phyloP scores from a whole-genome alignment of 2,888 invertebrate species.

The Catocala nupta region DNA sequence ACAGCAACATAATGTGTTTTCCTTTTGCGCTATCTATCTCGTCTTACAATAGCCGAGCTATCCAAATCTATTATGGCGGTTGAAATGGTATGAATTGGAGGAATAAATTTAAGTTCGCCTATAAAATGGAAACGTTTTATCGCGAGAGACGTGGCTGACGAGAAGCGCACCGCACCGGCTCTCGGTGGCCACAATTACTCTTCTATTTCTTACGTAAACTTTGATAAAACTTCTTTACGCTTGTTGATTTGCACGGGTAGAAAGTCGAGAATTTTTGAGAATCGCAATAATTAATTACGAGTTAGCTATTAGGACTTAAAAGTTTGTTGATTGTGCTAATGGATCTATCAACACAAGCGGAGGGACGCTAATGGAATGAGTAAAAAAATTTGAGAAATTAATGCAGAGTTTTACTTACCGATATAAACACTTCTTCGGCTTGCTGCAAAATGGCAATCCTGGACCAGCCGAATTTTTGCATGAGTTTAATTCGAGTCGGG shows the following conservation, averaged over 20 bases:
- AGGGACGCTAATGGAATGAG: not conserved
- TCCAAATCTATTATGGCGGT: constrained; percentile 53
- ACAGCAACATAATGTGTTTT: constrained; percentile 44
- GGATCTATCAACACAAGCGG: too few relatives aligned
- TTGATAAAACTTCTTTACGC: constrained; percentile 44
- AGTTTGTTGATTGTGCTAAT: too few relatives aligned
- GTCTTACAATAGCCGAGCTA: constrained; percentile 44
- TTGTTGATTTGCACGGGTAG: constrained; percentile 22
- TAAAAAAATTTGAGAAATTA: not conserved
- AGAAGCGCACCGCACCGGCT: constrained; percentile 51
- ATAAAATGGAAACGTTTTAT: constrained; percentile 63
- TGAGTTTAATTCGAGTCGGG: constrained; percentile 97
- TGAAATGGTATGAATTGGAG: constrained; percentile 41
- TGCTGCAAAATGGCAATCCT: constrained; percentile 99
- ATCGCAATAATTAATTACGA: constrained; percentile 13
- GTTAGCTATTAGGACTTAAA: constrained; percentile 3
- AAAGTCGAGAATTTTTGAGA: constrained; percentile 3
- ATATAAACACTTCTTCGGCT: constrained; percentile 99
- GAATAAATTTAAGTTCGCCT: constrained; percentile 60
- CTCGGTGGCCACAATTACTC: constrained; percentile 58
- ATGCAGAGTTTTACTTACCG: constrained; percentile 86
- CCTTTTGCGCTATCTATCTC: constrained; percentile 43
- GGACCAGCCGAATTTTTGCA: constrained; percentile 99
- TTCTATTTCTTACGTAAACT: constrained; percentile 63
- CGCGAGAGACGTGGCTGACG: constrained; percentile 51